These are phyloP conservation scores for Oophaga sylvatica DNA, from an alignment of 2,797 vertebrate genomes.

Conservation along the genomic window DNA sequence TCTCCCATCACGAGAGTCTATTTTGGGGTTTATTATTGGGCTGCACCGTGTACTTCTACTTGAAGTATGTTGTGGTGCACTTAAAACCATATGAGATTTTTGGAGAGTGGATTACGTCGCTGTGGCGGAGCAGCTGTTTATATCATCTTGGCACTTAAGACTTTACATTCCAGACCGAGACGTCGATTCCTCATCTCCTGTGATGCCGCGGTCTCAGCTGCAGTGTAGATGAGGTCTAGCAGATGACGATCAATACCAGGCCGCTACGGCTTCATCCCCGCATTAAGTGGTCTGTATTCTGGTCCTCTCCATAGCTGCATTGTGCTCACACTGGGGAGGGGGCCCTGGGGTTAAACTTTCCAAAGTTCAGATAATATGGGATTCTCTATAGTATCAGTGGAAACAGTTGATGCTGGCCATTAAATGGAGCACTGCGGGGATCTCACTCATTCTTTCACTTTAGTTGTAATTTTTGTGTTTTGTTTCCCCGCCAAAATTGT, in stretches of 20 bases:
- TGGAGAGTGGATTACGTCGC: neutral
- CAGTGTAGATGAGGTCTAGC: neutral
- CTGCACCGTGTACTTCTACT: neutral
- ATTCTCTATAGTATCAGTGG: too few species aligned
- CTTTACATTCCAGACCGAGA: neutral
- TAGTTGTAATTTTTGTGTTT: neutral
- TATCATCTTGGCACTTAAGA: neutral
- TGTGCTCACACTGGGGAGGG: too few species aligned
- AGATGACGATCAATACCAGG: neutral
- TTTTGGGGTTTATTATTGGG: neutral
- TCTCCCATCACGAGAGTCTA: neutral
- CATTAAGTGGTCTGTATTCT: neutral
- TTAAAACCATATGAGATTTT: neutral
- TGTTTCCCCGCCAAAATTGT: neutral
- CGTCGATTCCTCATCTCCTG: neutral
- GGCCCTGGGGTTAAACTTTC: too few species aligned
- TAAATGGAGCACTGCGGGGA: neutral
- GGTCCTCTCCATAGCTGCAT: neutral
- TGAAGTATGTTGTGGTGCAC: neutral
- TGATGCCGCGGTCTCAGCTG: neutral
- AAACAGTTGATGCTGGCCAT: neutral
- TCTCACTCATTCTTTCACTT: neutral
- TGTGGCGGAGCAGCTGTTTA: neutral
- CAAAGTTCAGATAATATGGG: too few species aligned
- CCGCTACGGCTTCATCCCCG: neutral